Conservation (phyloP, 2,888 invertebrate species). For the Prionchulus punctatus region DNA sequence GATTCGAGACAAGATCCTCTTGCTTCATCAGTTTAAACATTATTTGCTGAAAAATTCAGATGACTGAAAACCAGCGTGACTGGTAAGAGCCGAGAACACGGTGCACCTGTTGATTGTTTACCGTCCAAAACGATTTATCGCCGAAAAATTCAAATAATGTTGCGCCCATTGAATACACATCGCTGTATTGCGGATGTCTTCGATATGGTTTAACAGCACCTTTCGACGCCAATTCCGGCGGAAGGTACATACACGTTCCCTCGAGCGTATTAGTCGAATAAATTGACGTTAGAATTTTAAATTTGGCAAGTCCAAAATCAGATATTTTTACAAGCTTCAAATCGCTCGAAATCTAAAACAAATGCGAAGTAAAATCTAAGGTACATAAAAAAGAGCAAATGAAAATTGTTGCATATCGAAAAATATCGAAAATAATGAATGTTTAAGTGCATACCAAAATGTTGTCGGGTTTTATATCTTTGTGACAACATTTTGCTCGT, state of each 20-base stretch:
- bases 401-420: background rate
- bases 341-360: background rate
- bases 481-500: background rate
- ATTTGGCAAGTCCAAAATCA: background rate
- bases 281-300: background rate
- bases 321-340: background rate
- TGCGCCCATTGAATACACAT: background rate
- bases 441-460: too few species aligned
- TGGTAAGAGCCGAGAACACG: too few species aligned
- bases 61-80: too few species aligned
- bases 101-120: background rate
- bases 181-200: background rate
- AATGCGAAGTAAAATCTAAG: too few species aligned
- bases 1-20: too few species aligned
- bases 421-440: background rate
- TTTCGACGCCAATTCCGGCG: background rate
- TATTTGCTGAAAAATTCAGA: too few species aligned
- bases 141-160: background rate
- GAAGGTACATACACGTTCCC: background rate
- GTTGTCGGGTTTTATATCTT: background rate
- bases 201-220: background rate
- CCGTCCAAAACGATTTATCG: background rate
- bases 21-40: too few species aligned
- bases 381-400: background rate
- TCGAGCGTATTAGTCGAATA: background rate